phyloP scores from a whole-genome alignment of 2,797 vertebrate species.

The Channa striata region DNA sequence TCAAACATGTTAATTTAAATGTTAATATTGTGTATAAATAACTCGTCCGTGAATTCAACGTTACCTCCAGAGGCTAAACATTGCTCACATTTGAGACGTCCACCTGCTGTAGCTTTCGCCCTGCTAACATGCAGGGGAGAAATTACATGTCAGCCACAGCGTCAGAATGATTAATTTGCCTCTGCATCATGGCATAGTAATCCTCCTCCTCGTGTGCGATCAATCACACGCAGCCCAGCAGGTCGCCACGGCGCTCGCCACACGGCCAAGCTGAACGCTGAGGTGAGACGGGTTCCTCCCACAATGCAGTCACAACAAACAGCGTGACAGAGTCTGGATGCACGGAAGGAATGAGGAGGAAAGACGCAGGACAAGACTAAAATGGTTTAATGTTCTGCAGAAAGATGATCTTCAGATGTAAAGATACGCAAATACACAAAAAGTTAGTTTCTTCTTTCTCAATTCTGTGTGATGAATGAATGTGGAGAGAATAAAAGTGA shows the following conservation, averaged over 20 bases:
- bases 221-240: constrained; percentile 58
- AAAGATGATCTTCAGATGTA: background rate
- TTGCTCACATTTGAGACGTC: constrained; percentile 50
- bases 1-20: constrained; percentile 38
- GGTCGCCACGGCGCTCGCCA: constrained; percentile 38
- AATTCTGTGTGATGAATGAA: too few relatives aligned
- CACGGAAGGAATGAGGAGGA: constrained; percentile 27
- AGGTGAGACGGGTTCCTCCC: constrained; percentile 56
- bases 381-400: background rate
- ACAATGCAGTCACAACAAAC: constrained; percentile 67
- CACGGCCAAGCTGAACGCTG: constrained; percentile 17
- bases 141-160: constrained; percentile 73
- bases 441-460: too few relatives aligned
- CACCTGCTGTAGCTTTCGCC: constrained; percentile 62
- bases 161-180: constrained; percentile 82
- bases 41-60: background rate
- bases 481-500: too few relatives aligned
- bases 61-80: constrained; percentile 34
- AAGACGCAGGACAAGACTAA: constrained; percentile 13
- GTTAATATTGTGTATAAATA: constrained; percentile 41
- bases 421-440: background rate
- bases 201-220: constrained; percentile 57
- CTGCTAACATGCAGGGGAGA: constrained; percentile 58
- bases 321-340: constrained; percentile 59
- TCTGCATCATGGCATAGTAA: constrained; percentile 72